Conservation (phyloP, 2,888 invertebrate genomes). For the Rotaria socialis region DNA sequence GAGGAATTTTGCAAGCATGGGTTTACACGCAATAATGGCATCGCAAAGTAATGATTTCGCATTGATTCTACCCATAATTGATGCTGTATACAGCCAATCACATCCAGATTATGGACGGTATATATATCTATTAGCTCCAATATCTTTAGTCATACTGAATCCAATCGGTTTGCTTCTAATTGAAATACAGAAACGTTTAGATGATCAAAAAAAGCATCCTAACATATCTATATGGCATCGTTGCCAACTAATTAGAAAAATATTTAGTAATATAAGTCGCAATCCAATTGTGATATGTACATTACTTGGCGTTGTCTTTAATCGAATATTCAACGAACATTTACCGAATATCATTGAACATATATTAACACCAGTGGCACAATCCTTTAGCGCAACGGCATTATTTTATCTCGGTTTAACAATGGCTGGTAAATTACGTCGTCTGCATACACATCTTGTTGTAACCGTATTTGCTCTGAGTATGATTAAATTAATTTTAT, state of each 20-base stretch:
- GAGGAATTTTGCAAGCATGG: slow-evolving; percentile 75
- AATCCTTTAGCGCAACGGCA: slow-evolving; percentile 82
- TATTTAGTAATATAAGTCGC: slow-evolving; percentile 65
- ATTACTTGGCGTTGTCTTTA: slow-evolving; percentile 77
- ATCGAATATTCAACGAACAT: slow-evolving; percentile 73
- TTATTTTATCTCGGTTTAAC: slow-evolving; percentile 81
- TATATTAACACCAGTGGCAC: slow-evolving; percentile 65
- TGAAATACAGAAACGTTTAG: slow-evolving; percentile 71
- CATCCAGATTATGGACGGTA: slow-evolving; percentile 86
- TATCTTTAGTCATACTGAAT: slow-evolving; percentile 83
- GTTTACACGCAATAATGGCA: slow-evolving; percentile 85
- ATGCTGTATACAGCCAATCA: slow-evolving; percentile 75
- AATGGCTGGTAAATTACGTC: slow-evolving; percentile 83
- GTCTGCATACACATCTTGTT: slow-evolving; percentile 52
- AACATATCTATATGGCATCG: neutral
- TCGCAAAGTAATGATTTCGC: slow-evolving; percentile 97
- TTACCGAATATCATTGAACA: slow-evolving; percentile 73
- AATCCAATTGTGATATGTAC: slow-evolving; percentile 91
- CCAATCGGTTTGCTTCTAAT: slow-evolving; percentile 82
- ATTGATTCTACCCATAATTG: slow-evolving; percentile 85
- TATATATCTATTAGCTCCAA: slow-evolving; percentile 85
- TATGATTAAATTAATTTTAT: slow-evolving; percentile 62
- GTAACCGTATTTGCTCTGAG: slow-evolving; percentile 51
- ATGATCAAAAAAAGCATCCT: slow-evolving; percentile 21
- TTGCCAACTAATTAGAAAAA: neutral